These are phyloP conservation scores for Micoletzkya japonica DNA, from an alignment of 2,888 invertebrate genomes.

Conservation along the genomic window DNA sequence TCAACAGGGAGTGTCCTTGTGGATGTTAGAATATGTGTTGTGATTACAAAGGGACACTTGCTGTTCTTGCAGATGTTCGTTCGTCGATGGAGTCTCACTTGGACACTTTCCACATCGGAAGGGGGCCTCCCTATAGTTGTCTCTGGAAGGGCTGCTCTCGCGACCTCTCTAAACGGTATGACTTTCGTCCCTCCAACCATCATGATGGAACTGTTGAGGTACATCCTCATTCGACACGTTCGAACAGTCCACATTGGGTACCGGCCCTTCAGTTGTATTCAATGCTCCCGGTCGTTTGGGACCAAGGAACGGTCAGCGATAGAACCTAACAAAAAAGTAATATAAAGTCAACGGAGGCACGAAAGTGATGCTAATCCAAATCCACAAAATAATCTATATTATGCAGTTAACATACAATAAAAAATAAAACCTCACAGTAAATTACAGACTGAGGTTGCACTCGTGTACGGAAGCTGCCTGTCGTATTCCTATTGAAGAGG, in stretches of 20 bases:
- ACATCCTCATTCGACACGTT: neutral
- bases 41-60: too few species aligned
- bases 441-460: neutral
- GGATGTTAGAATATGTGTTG: too few species aligned
- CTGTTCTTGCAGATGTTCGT: neutral
- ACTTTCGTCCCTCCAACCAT: neutral
- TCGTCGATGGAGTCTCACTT: neutral
- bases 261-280: neutral
- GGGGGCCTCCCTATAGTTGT: neutral
- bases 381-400: too few species aligned
- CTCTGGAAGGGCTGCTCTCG: neutral
- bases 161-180: neutral
- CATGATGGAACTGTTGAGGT: too few species aligned
- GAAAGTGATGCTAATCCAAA: too few species aligned
- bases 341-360: too few species aligned
- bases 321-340: too few species aligned
- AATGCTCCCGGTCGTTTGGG: neutral
- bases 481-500: neutral
- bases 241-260: neutral
- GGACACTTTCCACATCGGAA: neutral
- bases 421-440: too few species aligned
- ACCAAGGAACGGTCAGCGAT: neutral
- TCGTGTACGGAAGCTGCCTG: neutral
- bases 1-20: too few species aligned
- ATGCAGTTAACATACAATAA: too few species aligned